Percentiles rank a stretch among this genome's conserved stretches.
phyloP scores from a whole-genome alignment of 1,140 invertebrate species.

The Pollicipes pollicipes region DNA sequence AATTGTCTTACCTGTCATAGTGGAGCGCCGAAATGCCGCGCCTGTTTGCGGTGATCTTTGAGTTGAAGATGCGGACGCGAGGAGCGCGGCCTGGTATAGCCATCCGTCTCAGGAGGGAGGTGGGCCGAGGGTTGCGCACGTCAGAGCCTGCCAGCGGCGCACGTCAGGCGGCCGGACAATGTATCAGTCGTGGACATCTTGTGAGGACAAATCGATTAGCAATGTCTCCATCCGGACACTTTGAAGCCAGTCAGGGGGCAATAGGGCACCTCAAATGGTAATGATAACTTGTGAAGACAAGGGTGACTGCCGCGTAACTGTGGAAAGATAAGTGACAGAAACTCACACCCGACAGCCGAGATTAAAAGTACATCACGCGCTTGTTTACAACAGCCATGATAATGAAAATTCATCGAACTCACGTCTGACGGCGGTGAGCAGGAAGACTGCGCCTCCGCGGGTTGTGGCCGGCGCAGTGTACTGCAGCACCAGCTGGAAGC shows the following conservation, averaged over 20 bases:
- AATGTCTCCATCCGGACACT: no score
- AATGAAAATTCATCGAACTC: constrained; percentile 8
- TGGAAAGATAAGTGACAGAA: no score
- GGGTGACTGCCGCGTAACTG: no score
- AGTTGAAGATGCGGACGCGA: constrained; percentile 28
- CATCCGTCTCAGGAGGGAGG: background rate
- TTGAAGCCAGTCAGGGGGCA: no score
- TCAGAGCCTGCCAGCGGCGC: background rate
- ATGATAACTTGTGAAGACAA: no score
- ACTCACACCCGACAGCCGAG: no score
- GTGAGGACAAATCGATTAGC: constrained; percentile 5
- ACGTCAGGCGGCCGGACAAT: no score
- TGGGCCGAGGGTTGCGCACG: background rate
- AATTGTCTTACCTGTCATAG: constrained; percentile 62
- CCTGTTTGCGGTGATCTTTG: constrained; percentile 58
- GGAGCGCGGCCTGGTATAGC: constrained; percentile 13
- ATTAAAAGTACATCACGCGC: no score
- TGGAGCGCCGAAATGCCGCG: constrained; percentile 65
- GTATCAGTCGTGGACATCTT: no score
- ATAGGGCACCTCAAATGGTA: no score
- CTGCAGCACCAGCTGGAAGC: constrained; percentile 57
- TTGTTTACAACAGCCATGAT: no score
- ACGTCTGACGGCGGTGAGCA: constrained; percentile 46
- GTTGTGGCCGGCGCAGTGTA: constrained; percentile 61
- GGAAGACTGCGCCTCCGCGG: constrained; percentile 60